Conservation (phyloP, 92 coral and sea anemone species). For the Diadumene lineata region DNA sequence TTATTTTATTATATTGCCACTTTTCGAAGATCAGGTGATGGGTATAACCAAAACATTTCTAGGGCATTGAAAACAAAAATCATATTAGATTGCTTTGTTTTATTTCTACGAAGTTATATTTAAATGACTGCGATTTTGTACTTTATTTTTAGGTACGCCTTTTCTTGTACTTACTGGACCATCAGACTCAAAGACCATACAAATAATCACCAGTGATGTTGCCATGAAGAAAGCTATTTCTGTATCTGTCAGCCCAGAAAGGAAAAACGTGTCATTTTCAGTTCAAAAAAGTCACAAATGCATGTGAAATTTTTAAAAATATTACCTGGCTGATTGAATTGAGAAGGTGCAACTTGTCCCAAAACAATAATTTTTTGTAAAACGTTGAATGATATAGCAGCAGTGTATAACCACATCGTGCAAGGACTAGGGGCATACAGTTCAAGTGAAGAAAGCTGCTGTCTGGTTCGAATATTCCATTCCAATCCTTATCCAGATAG, state of each 20-base stretch:
- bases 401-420: conserved; percentile 31
- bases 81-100: too few species aligned
- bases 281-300: too few species aligned
- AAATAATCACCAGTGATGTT: background rate
- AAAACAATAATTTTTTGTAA: conserved; percentile 30
- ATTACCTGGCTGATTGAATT: background rate
- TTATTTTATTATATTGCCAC: too few species aligned
- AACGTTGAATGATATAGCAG: conserved; percentile 30
- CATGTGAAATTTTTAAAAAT: background rate
- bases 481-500: conserved; percentile 30
- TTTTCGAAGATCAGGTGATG: too few species aligned
- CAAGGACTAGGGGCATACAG: conserved; percentile 22
- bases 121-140: too few species aligned
- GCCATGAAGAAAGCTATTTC: background rate
- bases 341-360: background rate
- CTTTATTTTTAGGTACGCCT: too few species aligned
- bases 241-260: conserved; percentile 12
- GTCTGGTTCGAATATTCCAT: conserved; percentile 42
- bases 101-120: too few species aligned
- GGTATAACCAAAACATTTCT: too few species aligned
- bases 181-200: too few species aligned
- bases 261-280: background rate
- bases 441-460: background rate
- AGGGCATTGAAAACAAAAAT: too few species aligned
- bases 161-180: too few species aligned